Base-by-base conservation (phyloP, 2,888 invertebrate species). In the Trachelus stipa region DNA sequence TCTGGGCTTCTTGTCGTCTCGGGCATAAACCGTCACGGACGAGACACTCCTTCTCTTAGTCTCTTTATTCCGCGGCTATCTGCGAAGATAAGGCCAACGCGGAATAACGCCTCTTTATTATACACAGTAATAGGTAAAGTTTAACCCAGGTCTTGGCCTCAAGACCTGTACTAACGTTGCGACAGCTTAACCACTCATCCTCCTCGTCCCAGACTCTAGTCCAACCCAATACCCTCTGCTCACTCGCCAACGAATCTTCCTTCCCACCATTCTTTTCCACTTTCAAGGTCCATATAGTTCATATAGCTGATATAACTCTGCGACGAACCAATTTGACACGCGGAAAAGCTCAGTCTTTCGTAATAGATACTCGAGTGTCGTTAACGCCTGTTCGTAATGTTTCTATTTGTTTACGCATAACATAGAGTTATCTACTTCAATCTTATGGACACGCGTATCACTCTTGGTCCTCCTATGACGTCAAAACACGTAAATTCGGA, bases 31-130 rank as follows among this genome's bases (percentile, higher is more conserved):
- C 31, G 33, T 31, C 35, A 68, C 79, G 79, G 15, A 76, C 73
- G 78, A 77, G 73, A 79, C 78, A 78, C 85, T 79, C 68, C 82
- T 79, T 81, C 86, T 85, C 84, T 85, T 86, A 81, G 80, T 81
- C 86, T 85, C 84, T 85, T 86, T 86, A 86, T 85, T 86, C 84
- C 82, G 78, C 82, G 79, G 81, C 83, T 80, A 81, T 79, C 83
- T 77, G 37, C 78, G 73, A 79, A 85, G 86, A 86, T 86, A 85
- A 86, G 79, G 81, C 76, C 79, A 76, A 12, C 34, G n/a, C 12
- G 80, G 83, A 83, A 84, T 85, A 85, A 86, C 84, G 85, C 81
- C 81, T 82, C 85, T 85, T 85, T 86, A 86, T 86, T 86, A 85
- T 84, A 84, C 84, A 85, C 84, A 82, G 79, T 86, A 85, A 85